Evolutionary conservation across 2,888 invertebrate species (phyloP), one percentile per base, ranked within the genome.

Genomic region (Periphyllus acericola): DNA sequence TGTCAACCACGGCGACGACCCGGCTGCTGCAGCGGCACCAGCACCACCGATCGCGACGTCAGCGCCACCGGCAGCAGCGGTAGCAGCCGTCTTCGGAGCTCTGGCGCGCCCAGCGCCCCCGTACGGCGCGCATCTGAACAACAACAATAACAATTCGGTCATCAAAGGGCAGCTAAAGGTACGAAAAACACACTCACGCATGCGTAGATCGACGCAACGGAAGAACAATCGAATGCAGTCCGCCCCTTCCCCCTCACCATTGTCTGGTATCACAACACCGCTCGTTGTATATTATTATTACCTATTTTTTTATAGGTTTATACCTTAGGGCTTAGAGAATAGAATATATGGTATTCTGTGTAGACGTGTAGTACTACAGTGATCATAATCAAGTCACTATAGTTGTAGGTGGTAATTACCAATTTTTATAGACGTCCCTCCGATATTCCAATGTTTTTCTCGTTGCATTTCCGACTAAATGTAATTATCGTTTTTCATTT

Each of bases 61-160:
- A 11, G 34, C 36, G 52, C 32, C 60, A 9, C 25, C 60, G n/a
- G 25, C 79, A 6, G 25, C 79, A 29, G 34, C 79, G 11, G 76
- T 55, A 1, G 32, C 78, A 17, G 36, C 72, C 21, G 72, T 29
- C 19, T 68, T 85, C 68, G 84, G 76, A 68, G 32, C n/a, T 6
- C 32, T 68, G 17, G 19, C 68, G 46, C 68, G 34, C 4, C 46
- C 84, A 85, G 84, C 84, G 84, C 84, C 74, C 0, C 80, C 81
- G 14, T 80, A 80, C 80, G 87, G 87, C 46, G 55, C 25, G 3
- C 79, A 81, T 79, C 46, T 75, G 40, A 75, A 87, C 87, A 72
- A 75, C 74, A 81, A 87, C 80, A 85, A 85, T 52, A 85, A 85
- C 84, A 85, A 78, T 78, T 32, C 84, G 72, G 66, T 87, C 74